Evolutionary conservation across 92 coral and sea anemone genomes (phyloP), one percentile per base, ranked within the genome.

Genomic region (Porites evermanni): DNA sequence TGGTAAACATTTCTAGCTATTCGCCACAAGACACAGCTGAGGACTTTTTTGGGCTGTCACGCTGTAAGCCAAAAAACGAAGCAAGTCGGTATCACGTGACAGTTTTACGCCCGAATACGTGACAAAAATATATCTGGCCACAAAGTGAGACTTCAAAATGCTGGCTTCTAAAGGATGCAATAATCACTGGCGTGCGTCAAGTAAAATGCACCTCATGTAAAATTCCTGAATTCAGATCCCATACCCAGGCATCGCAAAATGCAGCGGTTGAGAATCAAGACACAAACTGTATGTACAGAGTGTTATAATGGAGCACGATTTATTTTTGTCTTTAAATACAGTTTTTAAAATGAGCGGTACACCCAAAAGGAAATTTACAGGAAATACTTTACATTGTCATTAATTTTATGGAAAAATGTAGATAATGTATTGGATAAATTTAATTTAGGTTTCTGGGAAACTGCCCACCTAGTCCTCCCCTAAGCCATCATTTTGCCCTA

Each of bases 1-100:
- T 58, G 79, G 70, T 0, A 88, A 83, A 77, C 69, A 77, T 51
- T 75, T 77, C 68, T 85, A 67, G 67, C 7, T 32, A 29, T 72
- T 61, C 16, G 18, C 32, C 19, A 20, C 32, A n/a, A 32, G 6
- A 70, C 17, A 14, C 2, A 54, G 32, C 32, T n/a, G 32, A 29
- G 32, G 32, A 29, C 32, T 29, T 29, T 29, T 29, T 29, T 29
- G 32, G 32, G 32, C 6, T 19, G 72, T 50, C 72, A 64, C 44
- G 59, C 71, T 78, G 71, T n/a, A 56, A 78, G 59, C 60, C 59
- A 9, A 10, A 75, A 14, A 53, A 29, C n/a, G 20, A 19, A 47
- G 63, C 38, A 47, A 23, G 16, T 76, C 80, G 50, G 72, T 52
- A 64, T 79, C 18, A 32, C 47, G 72, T 65, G 73, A 79, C 72